phyloP scores from a whole-genome alignment of 2,797 vertebrate genomes.

The Acipenser ruthenus region DNA sequence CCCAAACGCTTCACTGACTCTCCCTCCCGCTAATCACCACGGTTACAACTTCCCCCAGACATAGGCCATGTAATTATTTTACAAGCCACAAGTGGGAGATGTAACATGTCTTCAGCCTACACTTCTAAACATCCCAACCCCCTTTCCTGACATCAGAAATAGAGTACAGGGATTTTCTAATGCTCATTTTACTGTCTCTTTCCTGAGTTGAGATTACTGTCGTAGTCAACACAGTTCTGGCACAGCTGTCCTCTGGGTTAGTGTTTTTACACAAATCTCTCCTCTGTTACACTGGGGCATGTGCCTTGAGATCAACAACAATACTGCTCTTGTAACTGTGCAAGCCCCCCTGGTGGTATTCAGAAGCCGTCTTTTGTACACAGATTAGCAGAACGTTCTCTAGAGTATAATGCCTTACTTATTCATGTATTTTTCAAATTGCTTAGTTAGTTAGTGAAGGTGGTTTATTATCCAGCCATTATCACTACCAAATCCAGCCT shows the following conservation, averaged over 20 bases:
- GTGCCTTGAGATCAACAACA: background rate
- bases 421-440: too few relatives aligned
- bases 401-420: too few relatives aligned
- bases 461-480: conserved; percentile 1
- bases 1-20: conserved; percentile 2
- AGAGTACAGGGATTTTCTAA: background rate
- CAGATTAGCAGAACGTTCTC: background rate
- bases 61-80: conserved; percentile 16
- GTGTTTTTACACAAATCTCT: background rate
- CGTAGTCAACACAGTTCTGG: background rate
- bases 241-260: background rate
- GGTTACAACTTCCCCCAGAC: conserved; percentile 5
- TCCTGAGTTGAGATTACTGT: background rate
- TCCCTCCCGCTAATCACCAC: background rate
- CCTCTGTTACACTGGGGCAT: background rate
- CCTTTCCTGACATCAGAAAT: conserved; percentile 2
- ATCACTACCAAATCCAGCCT: conserved; percentile 3
- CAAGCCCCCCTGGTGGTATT: background rate
- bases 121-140: background rate
- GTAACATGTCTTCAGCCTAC: conserved; percentile 7
- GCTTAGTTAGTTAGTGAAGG: background rate
- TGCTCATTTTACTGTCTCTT: background rate
- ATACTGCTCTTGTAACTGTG: too few relatives aligned
- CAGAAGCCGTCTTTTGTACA: background rate
- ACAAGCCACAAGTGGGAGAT: conserved; percentile 12